phyloP scores from a whole-genome alignment of 1,140 invertebrate species.

The Trigoniulus corallinus region DNA sequence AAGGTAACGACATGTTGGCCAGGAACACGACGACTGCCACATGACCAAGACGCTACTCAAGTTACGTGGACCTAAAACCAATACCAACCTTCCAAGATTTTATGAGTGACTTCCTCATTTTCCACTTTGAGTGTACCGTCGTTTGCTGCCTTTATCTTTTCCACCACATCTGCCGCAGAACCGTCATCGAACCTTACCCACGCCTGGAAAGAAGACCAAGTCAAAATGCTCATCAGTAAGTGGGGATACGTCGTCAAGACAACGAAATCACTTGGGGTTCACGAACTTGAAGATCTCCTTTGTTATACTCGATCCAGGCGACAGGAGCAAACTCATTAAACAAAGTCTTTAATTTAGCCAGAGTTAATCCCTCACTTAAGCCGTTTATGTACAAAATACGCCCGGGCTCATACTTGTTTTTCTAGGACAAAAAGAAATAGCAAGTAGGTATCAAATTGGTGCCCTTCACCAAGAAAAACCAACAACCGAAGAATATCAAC shows the following conservation, averaged over 20 bases:
- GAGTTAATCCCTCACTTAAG: not conserved
- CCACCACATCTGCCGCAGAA: not conserved
- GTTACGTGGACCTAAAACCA: too few relatives aligned
- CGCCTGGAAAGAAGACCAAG: not conserved
- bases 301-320: not conserved
- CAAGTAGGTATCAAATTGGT: too few relatives aligned
- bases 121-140: not conserved
- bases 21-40: too few relatives aligned
- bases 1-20: too few relatives aligned
- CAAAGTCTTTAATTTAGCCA: not conserved
- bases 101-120: not conserved
- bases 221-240: too few relatives aligned
- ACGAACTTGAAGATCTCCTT: not conserved
- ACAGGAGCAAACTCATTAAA: not conserved
- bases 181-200: not conserved
- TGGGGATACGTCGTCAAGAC: too few relatives aligned
- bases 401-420: too few relatives aligned
- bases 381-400: not conserved
- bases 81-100: not conserved
- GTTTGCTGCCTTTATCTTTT: not conserved
- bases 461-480: too few relatives aligned
- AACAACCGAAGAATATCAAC: too few relatives aligned
- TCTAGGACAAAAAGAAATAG: too few relatives aligned
- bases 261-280: too few relatives aligned
- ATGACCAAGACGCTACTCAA: too few relatives aligned